A percentile compares a stretch with the other conserved stretches of the same genome.
Evolutionary conservation across 2,797 vertebrate species (phyloP).

Genomic region (Kryptopterus vitreolus): DNA sequence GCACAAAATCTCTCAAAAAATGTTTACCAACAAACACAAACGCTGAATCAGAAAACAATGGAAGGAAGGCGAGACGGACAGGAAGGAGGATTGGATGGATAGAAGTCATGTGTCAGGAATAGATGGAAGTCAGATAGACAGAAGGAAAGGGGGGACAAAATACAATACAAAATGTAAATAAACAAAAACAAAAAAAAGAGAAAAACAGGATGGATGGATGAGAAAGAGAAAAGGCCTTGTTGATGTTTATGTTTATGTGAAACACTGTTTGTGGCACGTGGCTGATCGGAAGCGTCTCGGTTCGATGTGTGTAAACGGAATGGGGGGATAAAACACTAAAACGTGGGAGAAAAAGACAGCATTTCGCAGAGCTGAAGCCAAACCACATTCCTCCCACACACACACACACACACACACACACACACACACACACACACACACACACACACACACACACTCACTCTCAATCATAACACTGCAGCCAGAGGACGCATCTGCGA

Average conservation of each 20-base stretch:
- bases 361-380: constrained; percentile 13
- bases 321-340: background rate
- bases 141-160: too few species aligned
- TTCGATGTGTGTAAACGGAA: too few species aligned
- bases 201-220: background rate
- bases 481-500: constrained; percentile 17
- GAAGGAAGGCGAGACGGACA: too few species aligned
- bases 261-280: constrained; percentile 51
- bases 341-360: background rate
- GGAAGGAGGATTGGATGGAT: too few species aligned
- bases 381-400: constrained; percentile 26
- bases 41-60: too few species aligned
- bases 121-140: too few species aligned
- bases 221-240: too few species aligned
- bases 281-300: constrained; percentile 52
- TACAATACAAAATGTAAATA: constrained; percentile 58
- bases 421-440: too few species aligned
- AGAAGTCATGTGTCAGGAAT: too few species aligned
- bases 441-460: too few species aligned
- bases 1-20: too few species aligned
- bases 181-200: constrained; percentile 26
- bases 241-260: constrained; percentile 59
- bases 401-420: too few species aligned
- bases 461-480: constrained; percentile 23
- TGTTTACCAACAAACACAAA: background rate